Percentiles rank a stretch among this genome's conserved stretches.
Conservation (phyloP, 2,797 vertebrate genomes). For the Acomys russatus region DNA sequence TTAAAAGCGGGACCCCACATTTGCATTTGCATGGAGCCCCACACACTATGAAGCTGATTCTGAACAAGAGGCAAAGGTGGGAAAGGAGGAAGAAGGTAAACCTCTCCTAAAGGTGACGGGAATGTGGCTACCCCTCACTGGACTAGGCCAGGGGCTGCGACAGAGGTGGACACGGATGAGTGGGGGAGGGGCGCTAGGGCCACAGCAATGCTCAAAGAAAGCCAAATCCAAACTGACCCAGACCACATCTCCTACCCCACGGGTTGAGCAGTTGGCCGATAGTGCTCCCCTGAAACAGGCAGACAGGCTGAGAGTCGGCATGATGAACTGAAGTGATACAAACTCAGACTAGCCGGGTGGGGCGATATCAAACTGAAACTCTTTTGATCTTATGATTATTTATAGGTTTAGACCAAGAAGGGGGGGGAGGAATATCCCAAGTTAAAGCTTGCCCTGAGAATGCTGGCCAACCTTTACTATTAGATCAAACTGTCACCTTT, state of each 20-base stretch:
- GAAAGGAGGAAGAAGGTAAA: neutral
- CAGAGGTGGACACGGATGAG: no score
- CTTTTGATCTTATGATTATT: conserved; percentile 75
- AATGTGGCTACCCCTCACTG: neutral
- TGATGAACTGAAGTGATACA: neutral
- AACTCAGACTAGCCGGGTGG: conserved; percentile 3
- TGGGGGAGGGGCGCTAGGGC: neutral
- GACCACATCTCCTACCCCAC: neutral
- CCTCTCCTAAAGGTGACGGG: neutral
- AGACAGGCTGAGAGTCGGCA: conserved; percentile 59
- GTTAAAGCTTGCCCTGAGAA: conserved; percentile 45
- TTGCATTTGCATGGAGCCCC: conserved; percentile 30
- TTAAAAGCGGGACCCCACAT: neutral
- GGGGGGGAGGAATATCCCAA: no score
- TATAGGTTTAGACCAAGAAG: conserved; percentile 73
- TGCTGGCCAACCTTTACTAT: conserved; percentile 33
- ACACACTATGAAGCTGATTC: neutral
- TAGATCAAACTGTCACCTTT: conserved; percentile 58
- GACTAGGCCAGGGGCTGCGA: fast-evolving
- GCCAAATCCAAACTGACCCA: neutral
- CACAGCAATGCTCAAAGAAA: neutral
- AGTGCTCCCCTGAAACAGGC: conserved; percentile 26
- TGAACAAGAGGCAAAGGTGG: conserved; percentile 34
- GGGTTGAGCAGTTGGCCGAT: conserved; percentile 4
- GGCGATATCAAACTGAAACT: conserved; percentile 79